Conservation (phyloP, 2,888 invertebrate species). For the Scaptomyza parva region DNA sequence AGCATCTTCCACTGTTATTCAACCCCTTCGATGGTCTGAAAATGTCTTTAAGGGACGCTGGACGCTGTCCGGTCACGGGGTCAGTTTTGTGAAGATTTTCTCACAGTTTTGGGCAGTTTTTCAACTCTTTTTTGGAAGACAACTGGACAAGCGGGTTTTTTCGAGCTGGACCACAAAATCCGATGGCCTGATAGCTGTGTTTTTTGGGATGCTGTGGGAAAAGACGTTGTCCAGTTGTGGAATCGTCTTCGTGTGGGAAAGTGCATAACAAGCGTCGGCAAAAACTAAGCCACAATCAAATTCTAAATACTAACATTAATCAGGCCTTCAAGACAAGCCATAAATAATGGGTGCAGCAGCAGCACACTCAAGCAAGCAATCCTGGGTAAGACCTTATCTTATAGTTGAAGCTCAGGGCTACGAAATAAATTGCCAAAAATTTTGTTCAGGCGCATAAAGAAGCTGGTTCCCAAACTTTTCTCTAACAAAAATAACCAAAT, state of each 20-base stretch:
- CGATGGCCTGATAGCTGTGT: constrained; percentile 8
- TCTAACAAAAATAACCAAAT: constrained; percentile 57
- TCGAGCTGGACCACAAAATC: constrained; percentile 23
- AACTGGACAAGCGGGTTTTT: constrained; percentile 68
- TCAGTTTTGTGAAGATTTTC: constrained; percentile 76
- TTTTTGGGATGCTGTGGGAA: constrained; percentile 69
- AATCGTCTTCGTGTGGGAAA: constrained; percentile 62
- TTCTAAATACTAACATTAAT: constrained; percentile 51
- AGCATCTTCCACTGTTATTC: constrained; percentile 57
- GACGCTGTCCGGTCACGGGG: constrained; percentile 71
- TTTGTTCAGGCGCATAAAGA: constrained; percentile 50
- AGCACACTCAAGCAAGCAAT: constrained; percentile 48
- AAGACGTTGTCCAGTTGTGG: constrained; percentile 57
- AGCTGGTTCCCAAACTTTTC: constrained; percentile 52
- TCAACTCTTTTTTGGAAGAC: constrained; percentile 57
- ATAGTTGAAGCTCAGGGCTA: constrained; percentile 42
- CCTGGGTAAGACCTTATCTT: constrained; percentile 62
- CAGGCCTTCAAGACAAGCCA: constrained; percentile 55
- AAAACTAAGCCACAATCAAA: constrained; percentile 41
- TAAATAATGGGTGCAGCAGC: constrained; percentile 46
- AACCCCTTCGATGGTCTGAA: constrained; percentile 56
- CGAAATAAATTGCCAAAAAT: constrained; percentile 69
- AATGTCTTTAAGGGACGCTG: constrained; percentile 30
- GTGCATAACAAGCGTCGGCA: constrained; percentile 7
- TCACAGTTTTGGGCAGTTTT: constrained; percentile 70